Percentiles rank a stretch among this genome's conserved stretches.
Conservation (phyloP, 2,113 vertebrate species). For the Bungarus multicinctus region DNA sequence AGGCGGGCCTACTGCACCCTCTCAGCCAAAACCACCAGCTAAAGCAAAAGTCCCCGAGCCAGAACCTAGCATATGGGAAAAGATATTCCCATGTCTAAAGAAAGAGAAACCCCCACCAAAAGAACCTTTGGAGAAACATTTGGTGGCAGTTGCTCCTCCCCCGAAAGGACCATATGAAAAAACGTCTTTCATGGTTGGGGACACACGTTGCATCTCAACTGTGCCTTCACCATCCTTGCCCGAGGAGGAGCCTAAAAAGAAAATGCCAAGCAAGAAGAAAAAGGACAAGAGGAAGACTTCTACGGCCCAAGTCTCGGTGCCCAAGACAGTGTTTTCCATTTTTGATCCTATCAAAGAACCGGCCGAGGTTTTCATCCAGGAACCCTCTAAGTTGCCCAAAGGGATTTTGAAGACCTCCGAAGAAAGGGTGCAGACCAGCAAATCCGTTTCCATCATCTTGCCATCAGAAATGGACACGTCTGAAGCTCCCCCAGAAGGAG, state of each 20-base stretch:
- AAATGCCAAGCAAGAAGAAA: background rate
- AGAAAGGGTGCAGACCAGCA: background rate
- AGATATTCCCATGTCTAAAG: background rate
- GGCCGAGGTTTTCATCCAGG: background rate
- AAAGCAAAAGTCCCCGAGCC: background rate
- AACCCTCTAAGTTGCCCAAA: background rate
- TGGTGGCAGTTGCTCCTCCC: background rate
- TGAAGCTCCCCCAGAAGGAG: no score
- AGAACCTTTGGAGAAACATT: background rate
- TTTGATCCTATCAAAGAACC: background rate
- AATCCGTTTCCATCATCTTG: background rate
- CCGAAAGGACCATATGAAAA: background rate
- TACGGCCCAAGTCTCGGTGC: background rate
- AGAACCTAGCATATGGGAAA: background rate
- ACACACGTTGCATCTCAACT: rapidly evolving
- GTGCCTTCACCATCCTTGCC: background rate
- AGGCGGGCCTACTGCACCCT: background rate
- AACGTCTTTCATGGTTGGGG: background rate
- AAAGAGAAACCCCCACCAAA: background rate
- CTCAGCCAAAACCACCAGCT: background rate
- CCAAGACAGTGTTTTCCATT: background rate
- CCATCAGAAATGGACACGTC: background rate
- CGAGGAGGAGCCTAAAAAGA: background rate
- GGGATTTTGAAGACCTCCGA: background rate
- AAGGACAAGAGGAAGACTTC: rapidly evolving